A percentile compares a stretch with the other conserved stretches of the same genome.
Conservation (phyloP, 1,140 invertebrate species). For the Grapholita molesta region DNA sequence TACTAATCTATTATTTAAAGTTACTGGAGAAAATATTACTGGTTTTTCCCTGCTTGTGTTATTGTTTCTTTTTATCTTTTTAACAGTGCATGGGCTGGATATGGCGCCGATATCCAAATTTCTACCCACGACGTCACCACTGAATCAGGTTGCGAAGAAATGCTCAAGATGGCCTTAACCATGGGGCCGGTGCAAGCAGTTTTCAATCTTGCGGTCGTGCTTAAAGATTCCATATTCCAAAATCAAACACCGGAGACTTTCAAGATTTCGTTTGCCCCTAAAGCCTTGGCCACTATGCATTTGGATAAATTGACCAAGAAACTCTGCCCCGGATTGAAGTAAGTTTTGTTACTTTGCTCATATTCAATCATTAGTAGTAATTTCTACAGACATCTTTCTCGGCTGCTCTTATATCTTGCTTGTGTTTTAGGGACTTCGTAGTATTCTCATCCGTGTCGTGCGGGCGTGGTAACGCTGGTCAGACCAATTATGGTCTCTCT, state of each 20-base stretch:
- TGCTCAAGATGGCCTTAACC: constrained; percentile 81
- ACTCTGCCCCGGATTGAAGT: constrained; percentile 79
- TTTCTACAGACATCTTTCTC: constrained; percentile 9
- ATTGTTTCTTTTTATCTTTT: constrained; percentile 23
- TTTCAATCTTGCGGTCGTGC: constrained; percentile 89
- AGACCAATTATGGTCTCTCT: constrained; percentile 91
- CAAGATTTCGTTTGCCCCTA: constrained; percentile 78
- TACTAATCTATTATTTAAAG: too few relatives aligned
- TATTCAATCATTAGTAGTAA: not conserved
- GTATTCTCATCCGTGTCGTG: constrained; percentile 94
- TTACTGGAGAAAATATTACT: too few relatives aligned
- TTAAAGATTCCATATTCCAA: constrained; percentile 81
- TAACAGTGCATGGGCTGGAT: constrained; percentile 80
- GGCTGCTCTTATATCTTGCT: too few relatives aligned
- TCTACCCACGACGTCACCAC: constrained; percentile 83
- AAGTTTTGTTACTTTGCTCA: constrained; percentile 29
- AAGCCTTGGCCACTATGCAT: constrained; percentile 80
- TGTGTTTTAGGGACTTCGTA: constrained; percentile 83
- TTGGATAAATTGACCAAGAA: constrained; percentile 80
- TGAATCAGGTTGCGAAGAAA: constrained; percentile 78
- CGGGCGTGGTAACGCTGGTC: constrained; percentile 92
- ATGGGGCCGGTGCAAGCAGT: constrained; percentile 86
- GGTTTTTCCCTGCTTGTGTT: too few relatives aligned
- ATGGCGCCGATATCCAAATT: constrained; percentile 81
- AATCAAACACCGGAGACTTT: constrained; percentile 82